These are phyloP conservation scores for Erebia aethiops DNA, from an alignment of 2,888 invertebrate genomes.

Conservation along the genomic window DNA sequence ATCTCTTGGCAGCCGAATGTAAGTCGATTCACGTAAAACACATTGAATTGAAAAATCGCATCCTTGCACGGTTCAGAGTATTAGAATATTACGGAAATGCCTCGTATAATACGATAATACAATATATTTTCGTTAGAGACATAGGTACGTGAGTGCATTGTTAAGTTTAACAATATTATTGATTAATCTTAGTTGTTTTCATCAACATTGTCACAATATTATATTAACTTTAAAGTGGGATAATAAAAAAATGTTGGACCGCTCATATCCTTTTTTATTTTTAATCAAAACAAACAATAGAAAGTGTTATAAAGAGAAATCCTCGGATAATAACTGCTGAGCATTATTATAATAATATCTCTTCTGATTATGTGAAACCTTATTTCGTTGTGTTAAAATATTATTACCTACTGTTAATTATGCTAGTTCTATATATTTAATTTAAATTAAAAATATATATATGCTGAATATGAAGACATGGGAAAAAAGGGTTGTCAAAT, in stretches of 20 bases:
- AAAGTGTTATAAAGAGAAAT: neutral
- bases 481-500: too few relatives aligned
- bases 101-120: slow-evolving; percentile 25
- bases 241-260: neutral
- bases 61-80: slow-evolving; percentile 34
- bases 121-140: slow-evolving; percentile 19
- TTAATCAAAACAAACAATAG: slow-evolving; percentile 4
- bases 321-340: neutral
- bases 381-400: neutral
- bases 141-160: slow-evolving; percentile 1
- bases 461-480: too few relatives aligned
- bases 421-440: neutral
- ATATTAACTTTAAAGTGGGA: neutral
- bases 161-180: neutral
- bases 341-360: neutral
- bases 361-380: neutral
- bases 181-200: neutral
- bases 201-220: neutral
- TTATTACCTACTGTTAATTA: neutral
- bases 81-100: slow-evolving; percentile 35
- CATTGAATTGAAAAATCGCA: slow-evolving; percentile 41
- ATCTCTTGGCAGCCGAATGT: slow-evolving; percentile 36
- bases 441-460: neutral
- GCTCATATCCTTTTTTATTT: neutral
- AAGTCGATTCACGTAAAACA: slow-evolving; percentile 39